Evolutionary conservation across 2,888 invertebrate genomes (phyloP), one percentile per base, ranked within the genome.

Genomic region (Ophion obscuratus): DNA sequence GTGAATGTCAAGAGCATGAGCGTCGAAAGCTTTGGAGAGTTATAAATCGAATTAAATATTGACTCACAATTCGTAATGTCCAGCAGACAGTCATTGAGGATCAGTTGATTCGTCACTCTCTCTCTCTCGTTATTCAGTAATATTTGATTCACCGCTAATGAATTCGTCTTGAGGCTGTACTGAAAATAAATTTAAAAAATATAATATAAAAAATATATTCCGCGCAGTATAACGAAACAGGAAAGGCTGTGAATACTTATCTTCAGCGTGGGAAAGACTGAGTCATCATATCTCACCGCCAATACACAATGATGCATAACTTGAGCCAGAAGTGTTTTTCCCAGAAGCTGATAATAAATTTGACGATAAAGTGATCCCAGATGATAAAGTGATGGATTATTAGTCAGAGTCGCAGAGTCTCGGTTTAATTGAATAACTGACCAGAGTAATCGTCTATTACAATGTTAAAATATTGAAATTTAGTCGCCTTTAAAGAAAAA

Each of bases 251-350:
- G 81, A 84, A 73, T 75, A 75, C 70, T 85, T 79, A 81, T 81
- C 64, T 75, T 84, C 40, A 66, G 68, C 75, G 82, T 81, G 81
- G 75, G 75, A 84, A 86, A 73, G 6, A 53, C 20, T 81, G 79
- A 84, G 62, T 84, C 84, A 81, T 77, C 84, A 81, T 77, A 40
- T 74, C 78, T 77, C 74, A 44, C 57, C 36, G 36, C 47, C 74
- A 68, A 81, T 78, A 64, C 68, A 78, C 62, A 59, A 79, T 36
- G 66, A 62, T 36, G 81, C 81, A 70, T 84, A 74, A 77, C 74
- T 73, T 24, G 31, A 71, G 61, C 74, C 77, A 84, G 57, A 68
- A 77, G 53, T 74, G 71, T 76, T 76, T 59, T 78, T 70, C 80
- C 67, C 10, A 57, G 80, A 83, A 83, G 53, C 70, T 59, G 77